These are phyloP conservation scores for Parapsyche elsis DNA, from an alignment of 1,140 invertebrate genomes.

Conservation along the genomic window DNA sequence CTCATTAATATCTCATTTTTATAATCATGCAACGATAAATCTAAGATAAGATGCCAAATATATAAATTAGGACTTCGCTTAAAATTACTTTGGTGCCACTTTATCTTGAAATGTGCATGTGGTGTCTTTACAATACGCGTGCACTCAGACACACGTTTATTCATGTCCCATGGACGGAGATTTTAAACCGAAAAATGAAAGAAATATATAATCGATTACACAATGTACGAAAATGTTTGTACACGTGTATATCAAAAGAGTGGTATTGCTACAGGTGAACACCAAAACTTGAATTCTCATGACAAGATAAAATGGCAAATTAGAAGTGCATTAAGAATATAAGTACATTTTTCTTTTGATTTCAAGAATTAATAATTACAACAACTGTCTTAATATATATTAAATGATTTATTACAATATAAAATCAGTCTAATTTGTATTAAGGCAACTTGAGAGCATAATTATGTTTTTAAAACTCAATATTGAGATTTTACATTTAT, in stretches of 20 bases:
- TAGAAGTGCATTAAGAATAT: conserved; percentile 48
- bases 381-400: conserved; percentile 52
- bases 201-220: neutral
- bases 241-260: neutral
- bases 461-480: conserved; percentile 52
- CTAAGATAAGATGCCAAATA: conserved; percentile 49
- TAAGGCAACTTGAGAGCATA: conserved; percentile 67
- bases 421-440: conserved; percentile 68
- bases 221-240: neutral
- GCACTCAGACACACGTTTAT: neutral
- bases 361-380: conserved; percentile 49
- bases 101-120: conserved; percentile 18
- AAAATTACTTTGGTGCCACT: conserved; percentile 46
- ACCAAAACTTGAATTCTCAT: neutral
- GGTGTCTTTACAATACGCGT: neutral
- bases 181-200: neutral
- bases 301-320: conserved; percentile 39
- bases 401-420: conserved; percentile 58
- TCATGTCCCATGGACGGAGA: conserved; percentile 31
- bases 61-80: conserved; percentile 47
- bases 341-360: conserved; percentile 56
- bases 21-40: conserved; percentile 50
- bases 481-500: conserved; percentile 38
- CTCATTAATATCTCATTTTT: conserved; percentile 51
- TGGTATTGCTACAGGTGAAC: neutral